Conservation (phyloP, 2,113 vertebrate species). For the Oophaga pumilio region DNA sequence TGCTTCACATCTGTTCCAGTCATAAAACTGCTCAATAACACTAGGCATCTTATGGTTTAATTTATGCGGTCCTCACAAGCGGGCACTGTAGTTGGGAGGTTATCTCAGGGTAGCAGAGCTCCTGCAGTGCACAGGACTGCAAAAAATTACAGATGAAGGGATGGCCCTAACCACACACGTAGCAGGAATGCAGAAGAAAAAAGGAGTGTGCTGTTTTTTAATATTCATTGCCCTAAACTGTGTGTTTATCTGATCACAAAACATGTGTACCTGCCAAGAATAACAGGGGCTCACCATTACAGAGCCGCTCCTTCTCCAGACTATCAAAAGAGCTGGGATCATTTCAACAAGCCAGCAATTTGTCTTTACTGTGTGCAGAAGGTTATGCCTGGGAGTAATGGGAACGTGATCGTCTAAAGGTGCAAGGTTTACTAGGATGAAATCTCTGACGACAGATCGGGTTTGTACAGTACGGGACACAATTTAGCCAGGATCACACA, state of each 20-base stretch:
- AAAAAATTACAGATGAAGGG: constrained; percentile 54
- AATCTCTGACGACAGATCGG: neutral
- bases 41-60: constrained; percentile 32
- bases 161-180: constrained; percentile 54
- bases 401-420: neutral
- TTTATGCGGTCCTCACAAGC: constrained; percentile 27
- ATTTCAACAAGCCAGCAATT: constrained; percentile 42
- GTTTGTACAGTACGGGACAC: neutral
- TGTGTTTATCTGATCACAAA: constrained; percentile 57
- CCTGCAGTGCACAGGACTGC: constrained; percentile 50
- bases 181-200: constrained; percentile 52
- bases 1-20: constrained; percentile 32
- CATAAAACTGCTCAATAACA: constrained; percentile 35
- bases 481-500: too few species aligned
- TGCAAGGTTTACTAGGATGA: neutral
- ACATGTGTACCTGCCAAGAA: constrained; percentile 55
- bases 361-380: constrained; percentile 31
- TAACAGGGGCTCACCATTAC: constrained; percentile 52
- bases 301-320: constrained; percentile 45
- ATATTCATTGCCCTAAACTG: constrained; percentile 54
- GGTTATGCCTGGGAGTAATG: constrained; percentile 9
- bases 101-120: constrained; percentile 53
- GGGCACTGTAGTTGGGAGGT: constrained; percentile 49
- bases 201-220: constrained; percentile 56
- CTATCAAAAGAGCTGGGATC: constrained; percentile 47